phyloP scores from a whole-genome alignment of 2,888 invertebrate species.

The Anthophora plumipes region DNA sequence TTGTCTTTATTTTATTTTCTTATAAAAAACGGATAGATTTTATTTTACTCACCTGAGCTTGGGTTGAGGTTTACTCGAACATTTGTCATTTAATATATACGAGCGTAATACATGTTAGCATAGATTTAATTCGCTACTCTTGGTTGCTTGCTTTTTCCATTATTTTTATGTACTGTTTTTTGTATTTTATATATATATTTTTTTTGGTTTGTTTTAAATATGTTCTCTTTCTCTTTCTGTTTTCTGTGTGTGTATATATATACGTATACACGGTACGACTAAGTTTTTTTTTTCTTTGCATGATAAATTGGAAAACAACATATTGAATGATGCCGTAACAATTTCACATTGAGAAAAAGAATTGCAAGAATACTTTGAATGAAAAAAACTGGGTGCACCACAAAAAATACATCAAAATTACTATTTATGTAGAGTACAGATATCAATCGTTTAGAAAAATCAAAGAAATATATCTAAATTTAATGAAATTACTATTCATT shows the following conservation, averaged over 20 bases:
- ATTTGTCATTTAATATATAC: conserved; percentile 73
- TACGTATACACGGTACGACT: conserved; percentile 18
- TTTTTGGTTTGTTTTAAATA: conserved; percentile 32
- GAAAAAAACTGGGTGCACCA: conserved; percentile 47
- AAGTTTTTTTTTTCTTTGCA: conserved; percentile 29
- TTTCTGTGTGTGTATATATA: conserved; percentile 19
- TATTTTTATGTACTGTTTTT: conserved; percentile 15
- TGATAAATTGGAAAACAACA: conserved; percentile 38
- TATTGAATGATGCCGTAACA: conserved; percentile 30
- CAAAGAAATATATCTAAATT: conserved; percentile 48
- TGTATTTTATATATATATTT: conserved; percentile 23
- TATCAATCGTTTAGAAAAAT: conserved; percentile 27
- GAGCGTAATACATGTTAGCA: conserved; percentile 61
- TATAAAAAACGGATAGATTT: conserved; percentile 81
- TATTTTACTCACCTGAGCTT: conserved; percentile 83
- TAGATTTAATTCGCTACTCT: conserved; percentile 54
- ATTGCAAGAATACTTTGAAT: conserved; percentile 39
- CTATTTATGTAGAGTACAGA: conserved; percentile 27
- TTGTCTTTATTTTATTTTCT: conserved; percentile 37
- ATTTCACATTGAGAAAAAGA: conserved; percentile 42
- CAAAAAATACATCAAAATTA: conserved; percentile 36
- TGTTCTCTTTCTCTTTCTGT: conserved; percentile 13
- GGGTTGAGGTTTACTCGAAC: conserved; percentile 82
- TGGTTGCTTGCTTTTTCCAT: conserved; percentile 60
- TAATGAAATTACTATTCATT: conserved; percentile 44